Conservation (phyloP, 2,888 invertebrate species). For the Leptinotarsa haldemani region DNA sequence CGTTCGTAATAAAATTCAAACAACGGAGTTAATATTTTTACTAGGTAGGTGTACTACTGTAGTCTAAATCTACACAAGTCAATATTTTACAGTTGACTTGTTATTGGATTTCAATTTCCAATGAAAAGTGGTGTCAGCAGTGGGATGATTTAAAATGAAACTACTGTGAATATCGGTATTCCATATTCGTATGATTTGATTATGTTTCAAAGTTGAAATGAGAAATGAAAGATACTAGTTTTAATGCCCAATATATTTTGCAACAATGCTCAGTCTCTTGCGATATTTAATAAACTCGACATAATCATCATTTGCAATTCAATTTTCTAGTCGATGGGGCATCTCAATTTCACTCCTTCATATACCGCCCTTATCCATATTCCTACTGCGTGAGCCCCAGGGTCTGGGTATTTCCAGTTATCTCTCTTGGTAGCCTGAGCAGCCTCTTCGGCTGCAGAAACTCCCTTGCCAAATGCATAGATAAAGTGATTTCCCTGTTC, state of each 20-base stretch:
- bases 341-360: conserved; percentile 65
- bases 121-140: too few relatives aligned
- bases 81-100: too few relatives aligned
- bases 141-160: too few relatives aligned
- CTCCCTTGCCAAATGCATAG: conserved; percentile 61
- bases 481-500: conserved; percentile 51
- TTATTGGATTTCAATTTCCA: neutral
- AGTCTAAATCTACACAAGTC: too few relatives aligned
- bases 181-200: too few relatives aligned
- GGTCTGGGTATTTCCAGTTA: conserved; percentile 66
- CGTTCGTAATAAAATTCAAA: too few relatives aligned
- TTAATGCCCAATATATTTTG: neutral
- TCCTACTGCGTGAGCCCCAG: conserved; percentile 72
- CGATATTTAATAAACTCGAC: neutral
- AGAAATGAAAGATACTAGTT: neutral
- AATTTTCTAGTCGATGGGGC: conserved; percentile 34
- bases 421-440: conserved; percentile 52
- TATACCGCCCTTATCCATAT: conserved; percentile 70
- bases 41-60: too few relatives aligned
- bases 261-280: conserved; percentile 2
- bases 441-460: conserved; percentile 62
- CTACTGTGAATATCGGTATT: too few relatives aligned
- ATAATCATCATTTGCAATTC: neutral
- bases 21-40: too few relatives aligned
- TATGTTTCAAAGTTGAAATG: too few relatives aligned